These are phyloP conservation scores for Octonoba sinensis DNA, from an alignment of 2,888 invertebrate genomes.

Conservation along the genomic window DNA sequence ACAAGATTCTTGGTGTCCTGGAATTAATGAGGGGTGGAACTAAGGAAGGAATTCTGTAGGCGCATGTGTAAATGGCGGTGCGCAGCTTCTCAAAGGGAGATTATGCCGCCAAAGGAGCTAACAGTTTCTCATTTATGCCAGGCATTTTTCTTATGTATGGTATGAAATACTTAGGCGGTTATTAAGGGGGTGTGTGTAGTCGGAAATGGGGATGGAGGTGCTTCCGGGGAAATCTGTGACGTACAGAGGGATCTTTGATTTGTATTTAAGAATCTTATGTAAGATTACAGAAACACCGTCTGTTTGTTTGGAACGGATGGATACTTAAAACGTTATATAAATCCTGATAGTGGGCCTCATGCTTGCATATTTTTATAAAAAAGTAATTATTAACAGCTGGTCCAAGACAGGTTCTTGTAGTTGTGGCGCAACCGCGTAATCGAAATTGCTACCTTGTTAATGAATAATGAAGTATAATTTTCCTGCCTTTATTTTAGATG, in stretches of 20 bases:
- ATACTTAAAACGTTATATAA: conserved; percentile 1
- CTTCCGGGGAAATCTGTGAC: conserved; percentile 57
- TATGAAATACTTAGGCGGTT: conserved; percentile 11
- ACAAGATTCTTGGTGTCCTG: conserved; percentile 40
- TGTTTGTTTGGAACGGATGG: conserved; percentile 8
- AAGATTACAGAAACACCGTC: conserved; percentile 21
- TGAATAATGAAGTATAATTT: no score
- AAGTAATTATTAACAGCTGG: no score
- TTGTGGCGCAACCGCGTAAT: no score
- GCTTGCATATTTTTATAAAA: no score
- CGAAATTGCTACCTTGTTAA: no score
- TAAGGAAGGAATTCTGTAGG: conserved; percentile 13
- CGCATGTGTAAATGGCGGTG: conserved; percentile 47
- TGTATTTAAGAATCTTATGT: conserved; percentile 28
- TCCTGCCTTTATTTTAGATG: no score
- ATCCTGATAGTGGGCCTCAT: no score
- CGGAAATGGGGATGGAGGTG: conserved; percentile 31
- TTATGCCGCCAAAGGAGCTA: conserved; percentile 49
- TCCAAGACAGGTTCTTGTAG: no score
- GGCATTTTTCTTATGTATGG: conserved; percentile 28
- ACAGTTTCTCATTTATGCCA: conserved; percentile 48
- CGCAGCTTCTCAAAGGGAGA: conserved; percentile 35
- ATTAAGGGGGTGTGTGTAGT: conserved; percentile 22
- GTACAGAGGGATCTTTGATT: conserved; percentile 50
- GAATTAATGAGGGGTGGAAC: conserved; percentile 56